Percentiles rank a stretch among this genome's conserved stretches.
phyloP scores from a whole-genome alignment of 2,797 vertebrate genomes.

The Sebastes nivosus region DNA sequence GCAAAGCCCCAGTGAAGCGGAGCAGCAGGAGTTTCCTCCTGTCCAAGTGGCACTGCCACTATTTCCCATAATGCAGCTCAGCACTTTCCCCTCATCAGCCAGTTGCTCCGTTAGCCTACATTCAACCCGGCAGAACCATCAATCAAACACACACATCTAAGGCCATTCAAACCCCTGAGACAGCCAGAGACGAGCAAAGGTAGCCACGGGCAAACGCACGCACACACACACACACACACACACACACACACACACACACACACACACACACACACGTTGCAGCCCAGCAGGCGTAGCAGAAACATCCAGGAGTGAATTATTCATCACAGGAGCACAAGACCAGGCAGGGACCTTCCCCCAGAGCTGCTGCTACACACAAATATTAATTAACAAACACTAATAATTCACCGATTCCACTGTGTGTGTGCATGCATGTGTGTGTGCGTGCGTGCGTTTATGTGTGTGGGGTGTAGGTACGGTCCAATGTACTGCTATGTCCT shows the following conservation, averaged over 20 bases:
- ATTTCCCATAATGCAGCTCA: conserved; percentile 29
- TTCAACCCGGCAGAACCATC: conserved; percentile 47
- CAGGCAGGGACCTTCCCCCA: conserved; percentile 40
- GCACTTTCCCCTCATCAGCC: conserved; percentile 24
- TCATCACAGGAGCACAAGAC: conserved; percentile 53
- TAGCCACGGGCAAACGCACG: conserved; percentile 15
- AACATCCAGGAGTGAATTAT: conserved; percentile 64
- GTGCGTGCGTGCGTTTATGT: background rate
- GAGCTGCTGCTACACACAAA: conserved; percentile 35
- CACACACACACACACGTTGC: background rate
- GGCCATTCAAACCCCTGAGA: conserved; percentile 23
- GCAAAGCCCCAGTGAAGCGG: background rate
- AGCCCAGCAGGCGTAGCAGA: conserved; percentile 26
- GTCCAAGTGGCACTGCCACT: conserved; percentile 12
- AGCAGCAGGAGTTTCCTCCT: conserved; percentile 12
- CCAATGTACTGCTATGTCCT: conserved; percentile 37
- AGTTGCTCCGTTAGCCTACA: conserved; percentile 51
- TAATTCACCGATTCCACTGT: conserved; percentile 43
- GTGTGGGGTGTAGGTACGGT: conserved; percentile 10
- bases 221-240: background rate
- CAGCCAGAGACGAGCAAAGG: conserved; percentile 5
- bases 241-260: no score
- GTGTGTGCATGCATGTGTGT: conserved; percentile 2
- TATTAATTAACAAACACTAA: conserved; percentile 68
- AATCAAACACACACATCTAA: conserved; percentile 42